These are phyloP conservation scores for Oreochromis spilurus DNA, from an alignment of 2,113 vertebrate species.

Conservation along the genomic window DNA sequence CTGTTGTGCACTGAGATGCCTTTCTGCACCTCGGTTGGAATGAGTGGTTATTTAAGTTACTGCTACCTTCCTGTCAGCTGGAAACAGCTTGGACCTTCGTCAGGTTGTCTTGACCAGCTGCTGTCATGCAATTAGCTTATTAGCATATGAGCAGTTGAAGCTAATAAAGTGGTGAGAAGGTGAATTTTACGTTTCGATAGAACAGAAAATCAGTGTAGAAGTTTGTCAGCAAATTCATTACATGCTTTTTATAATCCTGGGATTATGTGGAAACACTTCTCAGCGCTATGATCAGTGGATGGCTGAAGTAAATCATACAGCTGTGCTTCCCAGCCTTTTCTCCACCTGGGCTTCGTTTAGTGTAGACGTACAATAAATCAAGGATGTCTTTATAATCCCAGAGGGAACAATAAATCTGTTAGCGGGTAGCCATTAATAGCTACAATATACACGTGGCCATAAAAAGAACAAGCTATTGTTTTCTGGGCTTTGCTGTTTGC, in stretches of 20 bases:
- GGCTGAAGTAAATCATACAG: background rate
- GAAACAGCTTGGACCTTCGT: rapidly evolving
- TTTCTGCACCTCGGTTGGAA: background rate
- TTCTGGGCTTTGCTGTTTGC: background rate
- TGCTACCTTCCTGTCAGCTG: background rate
- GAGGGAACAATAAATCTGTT: background rate
- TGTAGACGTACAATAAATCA: background rate
- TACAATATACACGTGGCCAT: background rate
- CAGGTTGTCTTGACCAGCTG: background rate
- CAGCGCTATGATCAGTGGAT: background rate
- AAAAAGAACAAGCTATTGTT: background rate
- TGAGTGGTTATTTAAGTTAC: background rate
- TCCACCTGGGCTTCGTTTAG: slow-evolving; percentile 15
- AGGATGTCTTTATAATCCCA: slow-evolving; percentile 5
- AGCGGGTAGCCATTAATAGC: background rate
- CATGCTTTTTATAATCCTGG: background rate
- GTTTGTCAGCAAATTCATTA: background rate
- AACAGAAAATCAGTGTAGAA: background rate
- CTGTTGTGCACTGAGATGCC: background rate
- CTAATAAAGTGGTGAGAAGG: rapidly evolving
- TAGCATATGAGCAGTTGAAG: background rate
- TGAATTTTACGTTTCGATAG: background rate
- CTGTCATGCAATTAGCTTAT: background rate
- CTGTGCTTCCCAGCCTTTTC: background rate
- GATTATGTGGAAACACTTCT: background rate